Percentiles rank a stretch among this genome's conserved stretches.
These are phyloP conservation scores for Cacoxenus indagator DNA, from an alignment of 2,888 invertebrate species.

Conservation along the genomic window DNA sequence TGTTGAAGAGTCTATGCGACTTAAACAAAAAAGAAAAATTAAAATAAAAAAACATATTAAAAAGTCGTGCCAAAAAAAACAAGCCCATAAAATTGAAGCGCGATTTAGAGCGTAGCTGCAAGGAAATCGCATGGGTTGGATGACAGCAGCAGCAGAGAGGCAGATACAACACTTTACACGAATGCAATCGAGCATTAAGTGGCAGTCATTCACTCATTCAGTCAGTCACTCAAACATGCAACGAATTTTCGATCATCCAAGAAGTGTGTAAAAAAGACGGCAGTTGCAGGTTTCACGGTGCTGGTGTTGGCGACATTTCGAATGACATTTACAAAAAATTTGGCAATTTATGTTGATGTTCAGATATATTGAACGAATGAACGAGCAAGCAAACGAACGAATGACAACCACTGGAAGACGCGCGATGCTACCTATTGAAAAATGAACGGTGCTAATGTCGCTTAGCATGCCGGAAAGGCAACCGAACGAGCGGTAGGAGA, in stretches of 20 bases:
- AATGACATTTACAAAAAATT: slow-evolving; percentile 54
- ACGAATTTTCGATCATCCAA: neutral
- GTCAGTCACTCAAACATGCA: neutral
- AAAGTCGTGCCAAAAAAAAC: slow-evolving; percentile 15
- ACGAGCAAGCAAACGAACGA: neutral
- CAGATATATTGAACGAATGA: too few relatives aligned
- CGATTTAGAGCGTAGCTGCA: slow-evolving; percentile 14
- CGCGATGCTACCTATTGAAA: slow-evolving; percentile 1
- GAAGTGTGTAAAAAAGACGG: neutral
- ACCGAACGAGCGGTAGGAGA: too few relatives aligned
- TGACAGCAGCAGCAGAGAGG: neutral
- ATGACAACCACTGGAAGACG: too few relatives aligned
- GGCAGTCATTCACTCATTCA: neutral
- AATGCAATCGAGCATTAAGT: slow-evolving; percentile 10
- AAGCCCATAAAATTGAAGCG: slow-evolving; percentile 4
- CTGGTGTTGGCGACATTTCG: slow-evolving; percentile 49
- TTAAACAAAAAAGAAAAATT: slow-evolving; percentile 17
- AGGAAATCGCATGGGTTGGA: neutral
- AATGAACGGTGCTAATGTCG: slow-evolving; percentile 8
- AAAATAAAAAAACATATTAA: neutral
- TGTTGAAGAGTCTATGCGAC: neutral
- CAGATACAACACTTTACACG: neutral
- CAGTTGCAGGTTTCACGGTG: slow-evolving; percentile 31
- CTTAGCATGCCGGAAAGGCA: slow-evolving; percentile 1
- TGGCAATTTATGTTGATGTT: slow-evolving; percentile 43